phyloP scores from a whole-genome alignment of 2,113 vertebrate genomes.

The Lamprologus lemairii region DNA sequence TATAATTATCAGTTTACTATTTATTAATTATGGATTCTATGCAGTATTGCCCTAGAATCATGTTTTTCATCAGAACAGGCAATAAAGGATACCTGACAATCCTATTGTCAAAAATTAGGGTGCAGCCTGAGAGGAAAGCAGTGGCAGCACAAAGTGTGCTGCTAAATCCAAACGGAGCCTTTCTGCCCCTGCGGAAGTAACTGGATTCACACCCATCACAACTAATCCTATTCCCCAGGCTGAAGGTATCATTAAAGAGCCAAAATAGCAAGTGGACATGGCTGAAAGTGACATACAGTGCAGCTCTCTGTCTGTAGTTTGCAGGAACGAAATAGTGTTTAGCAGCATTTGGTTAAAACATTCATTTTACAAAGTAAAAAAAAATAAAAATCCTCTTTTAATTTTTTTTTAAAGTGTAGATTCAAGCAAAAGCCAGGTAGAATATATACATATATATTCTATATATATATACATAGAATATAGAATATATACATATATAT shows the following conservation, averaged over 20 bases:
- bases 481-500: not conserved
- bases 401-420: not conserved
- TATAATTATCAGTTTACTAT: not conserved
- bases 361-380: not conserved
- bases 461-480: not conserved
- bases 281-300: not conserved
- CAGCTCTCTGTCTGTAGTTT: not conserved
- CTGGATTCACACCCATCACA: constrained; percentile 17
- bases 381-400: not conserved
- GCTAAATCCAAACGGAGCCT: not conserved
- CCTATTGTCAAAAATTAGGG: not conserved
- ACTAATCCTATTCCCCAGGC: not conserved
- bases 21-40: not conserved
- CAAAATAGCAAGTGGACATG: not conserved
- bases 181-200: constrained; percentile 19
- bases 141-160: not conserved
- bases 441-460: not conserved
- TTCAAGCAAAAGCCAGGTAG: not conserved
- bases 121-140: not conserved
- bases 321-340: not conserved
- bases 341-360: not conserved
- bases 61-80: not conserved
- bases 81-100: not conserved
- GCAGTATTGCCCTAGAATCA: not conserved
- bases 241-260: not conserved